A percentile compares a stretch with the other conserved stretches of the same genome.
Conservation (phyloP, 1,140 invertebrate genomes). For the Procambarus clarkii region DNA sequence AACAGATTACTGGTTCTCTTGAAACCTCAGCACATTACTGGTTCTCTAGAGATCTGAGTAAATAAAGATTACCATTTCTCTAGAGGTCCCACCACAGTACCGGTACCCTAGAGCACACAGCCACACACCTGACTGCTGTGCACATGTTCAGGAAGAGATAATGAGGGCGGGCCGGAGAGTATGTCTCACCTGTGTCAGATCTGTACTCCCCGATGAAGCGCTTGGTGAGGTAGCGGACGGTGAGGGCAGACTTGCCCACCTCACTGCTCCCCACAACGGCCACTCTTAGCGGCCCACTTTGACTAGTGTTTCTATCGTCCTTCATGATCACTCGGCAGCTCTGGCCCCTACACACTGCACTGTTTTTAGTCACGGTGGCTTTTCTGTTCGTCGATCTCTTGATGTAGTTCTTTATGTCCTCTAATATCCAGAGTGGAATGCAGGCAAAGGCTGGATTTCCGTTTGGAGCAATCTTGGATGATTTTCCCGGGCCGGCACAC, state of each 20-base stretch:
- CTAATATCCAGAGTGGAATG: conserved; percentile 70
- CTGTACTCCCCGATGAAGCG: conserved; percentile 88
- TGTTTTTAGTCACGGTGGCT: conserved; percentile 23
- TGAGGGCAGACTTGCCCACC: conserved; percentile 80
- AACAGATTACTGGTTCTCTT: too few relatives aligned
- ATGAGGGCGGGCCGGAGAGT: too few relatives aligned
- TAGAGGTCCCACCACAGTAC: too few relatives aligned
- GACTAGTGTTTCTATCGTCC: conserved; percentile 44
- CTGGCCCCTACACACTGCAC: conserved; percentile 18
- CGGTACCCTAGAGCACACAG: too few relatives aligned
- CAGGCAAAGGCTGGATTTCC: conserved; percentile 63
- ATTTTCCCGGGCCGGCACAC: neutral
- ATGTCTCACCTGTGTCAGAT: conserved; percentile 85
- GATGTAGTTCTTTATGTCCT: conserved; percentile 68
- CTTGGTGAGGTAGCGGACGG: conserved; percentile 85
- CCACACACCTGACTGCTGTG: too few relatives aligned
- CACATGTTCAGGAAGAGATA: too few relatives aligned
- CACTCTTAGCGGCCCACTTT: conserved; percentile 44
- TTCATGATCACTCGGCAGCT: conserved; percentile 55
- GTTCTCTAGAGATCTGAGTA: too few relatives aligned
- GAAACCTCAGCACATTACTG: too few relatives aligned
- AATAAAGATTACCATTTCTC: too few relatives aligned
- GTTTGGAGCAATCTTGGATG: conserved; percentile 65
- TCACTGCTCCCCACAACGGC: conserved; percentile 61
- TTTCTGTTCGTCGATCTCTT: conserved; percentile 55